Evolutionary conservation across 35 echinoderm and acorn worm species (phyloP), one percentile per base, ranked within the genome.

Genomic region (Amphiura filiformis): DNA sequence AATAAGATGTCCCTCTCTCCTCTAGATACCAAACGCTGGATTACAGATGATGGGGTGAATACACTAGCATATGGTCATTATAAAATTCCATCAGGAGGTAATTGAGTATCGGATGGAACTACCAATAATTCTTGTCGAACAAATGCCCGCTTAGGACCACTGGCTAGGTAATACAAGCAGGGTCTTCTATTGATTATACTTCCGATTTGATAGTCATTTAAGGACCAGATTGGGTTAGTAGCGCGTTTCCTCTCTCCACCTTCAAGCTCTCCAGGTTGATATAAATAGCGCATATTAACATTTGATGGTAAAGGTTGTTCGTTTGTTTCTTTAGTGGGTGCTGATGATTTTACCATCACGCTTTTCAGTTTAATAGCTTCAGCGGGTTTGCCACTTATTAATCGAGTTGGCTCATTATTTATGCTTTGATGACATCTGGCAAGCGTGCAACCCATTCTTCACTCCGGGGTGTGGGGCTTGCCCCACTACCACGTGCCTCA

Each of bases 11-110:
- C 80, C 37, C 80, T 42, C 80, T 82, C 39, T 32, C 35, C 26
- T 70, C 61, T 70, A 5, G 61, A 70, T 23, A 70, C 80, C 2
- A 82, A 82, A 38, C 35, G 80, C 12, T 42, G 80, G 80, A 82
- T 82, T 40, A 38, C 80, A 42, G 80, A 38, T 40, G 40, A 82
- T 42, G 40, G 80, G 13, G 80, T 82, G 28, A 42, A 38, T 42
- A 82, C 80, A 82, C 32, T 80, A 42, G 80, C 80, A 38, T 82
- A 82, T 42, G 39, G 78, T 23, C 78, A 80, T 32, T 17, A 82
- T 38, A 31, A 44, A 37, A 82, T n/a, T n/a, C 39, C 80, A 40
- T 82, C 80, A 17, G 80, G 80, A 4, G 80, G 80, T 20, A 44
- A 42, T n/a, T 82, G 80, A 42, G 39, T 82, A 42, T 82, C 80